Evolutionary conservation across 2,888 invertebrate genomes (phyloP), one percentile per base, ranked within the genome.

Genomic region (Celastrina argiolus): DNA sequence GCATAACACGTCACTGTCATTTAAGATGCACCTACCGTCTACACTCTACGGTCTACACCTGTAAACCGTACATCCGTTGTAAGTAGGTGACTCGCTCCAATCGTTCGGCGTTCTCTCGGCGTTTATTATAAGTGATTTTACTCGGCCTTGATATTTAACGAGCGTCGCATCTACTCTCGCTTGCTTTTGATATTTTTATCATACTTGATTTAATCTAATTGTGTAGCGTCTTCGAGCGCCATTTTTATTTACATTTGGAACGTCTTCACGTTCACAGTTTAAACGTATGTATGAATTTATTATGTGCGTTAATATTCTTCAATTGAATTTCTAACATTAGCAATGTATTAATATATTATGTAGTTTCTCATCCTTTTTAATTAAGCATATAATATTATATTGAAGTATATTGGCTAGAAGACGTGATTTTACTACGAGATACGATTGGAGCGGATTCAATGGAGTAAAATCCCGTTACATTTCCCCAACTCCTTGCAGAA

Each of bases 21-120:
- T n/a, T 39, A 39, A 61, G 36, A 39, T 61, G 39, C 16, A 14
- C n/a, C n/a, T n/a, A n/a, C n/a, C n/a, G n/a, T n/a, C n/a, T n/a
- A n/a, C n/a, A n/a, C n/a, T n/a, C n/a, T n/a, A n/a, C n/a, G n/a
- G n/a, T 18, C 61, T 22, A 36, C 61, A 61, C 61, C 34, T 34
- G 61, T 68, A 70, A 70, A 67, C 69, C 64, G 39, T 68, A 70
- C 71, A 67, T 70, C 64, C 74, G 74, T 74, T 74, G 73, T 77
- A 83, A 83, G 80, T 83, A 78, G 83, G 81, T 80, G 85, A 83
- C 76, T 80, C 87, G 85, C 82, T 86, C 78, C 81, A 84, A 78
- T 86, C 82, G 80, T 71, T 77, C 73, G 69, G 70, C 73, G 74
- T 69, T 70, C 74, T 78, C 77, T 78, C 75, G 79, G 72, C 80